Evolutionary conservation across 1,140 invertebrate genomes (phyloP).

Genomic region (Dryas iulia): DNA sequence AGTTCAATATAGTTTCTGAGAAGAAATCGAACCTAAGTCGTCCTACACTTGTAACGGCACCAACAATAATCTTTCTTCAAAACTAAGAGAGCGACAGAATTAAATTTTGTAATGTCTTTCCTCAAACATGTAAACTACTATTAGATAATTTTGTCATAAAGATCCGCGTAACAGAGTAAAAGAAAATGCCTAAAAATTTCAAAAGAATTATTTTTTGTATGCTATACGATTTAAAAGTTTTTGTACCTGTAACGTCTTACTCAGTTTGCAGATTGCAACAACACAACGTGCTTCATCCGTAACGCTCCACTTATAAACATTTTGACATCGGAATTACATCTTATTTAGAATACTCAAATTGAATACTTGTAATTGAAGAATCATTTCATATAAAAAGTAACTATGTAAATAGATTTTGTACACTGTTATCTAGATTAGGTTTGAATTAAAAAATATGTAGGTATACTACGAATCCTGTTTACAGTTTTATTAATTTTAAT

Average conservation of each 20-base stretch:
- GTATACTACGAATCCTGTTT: not conserved
- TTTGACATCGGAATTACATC: constrained; percentile 26
- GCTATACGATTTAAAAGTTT: constrained; percentile 10
- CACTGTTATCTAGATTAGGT: not conserved
- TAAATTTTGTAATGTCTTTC: no score
- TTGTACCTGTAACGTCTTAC: constrained; percentile 18
- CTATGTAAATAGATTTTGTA: not conserved
- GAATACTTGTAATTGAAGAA: not conserved
- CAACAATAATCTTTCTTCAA: no score
- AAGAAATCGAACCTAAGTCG: no score
- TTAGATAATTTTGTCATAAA: not conserved
- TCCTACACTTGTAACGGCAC: no score
- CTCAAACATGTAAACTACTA: no score
- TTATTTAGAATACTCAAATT: not conserved
- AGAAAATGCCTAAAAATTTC: not conserved
- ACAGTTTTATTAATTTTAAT: not conserved
- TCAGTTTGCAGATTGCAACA: constrained; percentile 22
- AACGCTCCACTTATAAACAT: constrained; percentile 29
- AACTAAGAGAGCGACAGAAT: no score
- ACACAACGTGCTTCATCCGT: constrained; percentile 23
- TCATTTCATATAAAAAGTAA: not conserved
- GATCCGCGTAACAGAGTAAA: not conserved
- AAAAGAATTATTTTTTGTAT: not conserved
- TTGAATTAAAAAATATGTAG: not conserved
- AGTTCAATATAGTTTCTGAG: no score